These are phyloP conservation scores for Ctenicera cuprea DNA, from an alignment of 2,888 invertebrate genomes.

Conservation along the genomic window DNA sequence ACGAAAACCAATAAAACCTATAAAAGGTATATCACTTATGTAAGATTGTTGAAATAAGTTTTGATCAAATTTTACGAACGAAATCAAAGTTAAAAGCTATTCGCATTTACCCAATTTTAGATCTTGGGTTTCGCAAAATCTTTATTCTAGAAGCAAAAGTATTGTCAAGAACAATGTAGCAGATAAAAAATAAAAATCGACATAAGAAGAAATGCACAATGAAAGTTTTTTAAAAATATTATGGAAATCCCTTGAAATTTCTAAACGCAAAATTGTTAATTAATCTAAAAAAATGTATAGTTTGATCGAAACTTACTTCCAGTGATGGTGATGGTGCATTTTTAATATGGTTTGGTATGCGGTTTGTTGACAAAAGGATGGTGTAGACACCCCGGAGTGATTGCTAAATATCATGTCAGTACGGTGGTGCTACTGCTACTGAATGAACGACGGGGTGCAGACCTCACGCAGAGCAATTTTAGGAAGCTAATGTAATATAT, in stretches of 20 bases:
- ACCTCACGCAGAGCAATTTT: conserved; percentile 50
- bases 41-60: conserved; percentile 17
- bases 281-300: background rate
- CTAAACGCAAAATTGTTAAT: background rate
- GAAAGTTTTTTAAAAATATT: too few species aligned
- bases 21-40: conserved; percentile 27
- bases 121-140: too few species aligned
- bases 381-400: conserved; percentile 48
- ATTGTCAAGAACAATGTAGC: too few species aligned
- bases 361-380: conserved; percentile 49
- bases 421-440: conserved; percentile 38
- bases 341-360: conserved; percentile 47
- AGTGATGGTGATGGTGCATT: conserved; percentile 21
- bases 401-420: conserved; percentile 55
- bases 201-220: too few species aligned
- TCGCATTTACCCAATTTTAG: too few species aligned
- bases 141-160: too few species aligned
- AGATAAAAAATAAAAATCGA: too few species aligned
- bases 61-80: background rate
- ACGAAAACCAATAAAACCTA: conserved; percentile 8
- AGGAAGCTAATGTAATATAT: conserved; percentile 46
- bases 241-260: too few species aligned
- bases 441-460: conserved; percentile 47
- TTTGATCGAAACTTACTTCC: background rate
- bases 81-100: too few species aligned